Evolutionary conservation across 2,888 invertebrate species (phyloP).

Genomic region (Anthophora plumipes): DNA sequence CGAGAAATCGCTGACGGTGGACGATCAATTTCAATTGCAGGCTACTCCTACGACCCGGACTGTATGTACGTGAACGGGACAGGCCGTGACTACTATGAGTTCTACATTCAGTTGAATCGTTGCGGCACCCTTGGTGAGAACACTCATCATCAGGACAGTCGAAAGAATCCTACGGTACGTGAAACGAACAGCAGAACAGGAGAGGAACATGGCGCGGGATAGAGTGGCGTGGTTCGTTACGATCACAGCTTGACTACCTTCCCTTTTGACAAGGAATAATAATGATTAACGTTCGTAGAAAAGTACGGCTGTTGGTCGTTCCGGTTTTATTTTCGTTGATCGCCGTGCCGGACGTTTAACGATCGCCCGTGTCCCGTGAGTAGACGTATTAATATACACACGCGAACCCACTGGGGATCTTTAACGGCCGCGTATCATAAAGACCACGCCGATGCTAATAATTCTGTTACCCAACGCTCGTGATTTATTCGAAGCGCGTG

Average conservation of each 20-base stretch:
- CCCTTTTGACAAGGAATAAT: slow-evolving; percentile 56
- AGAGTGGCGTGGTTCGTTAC: slow-evolving; percentile 35
- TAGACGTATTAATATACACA: slow-evolving; percentile 41
- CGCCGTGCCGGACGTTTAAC: slow-evolving; percentile 8
- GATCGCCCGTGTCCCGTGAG: neutral
- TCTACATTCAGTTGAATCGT: slow-evolving; percentile 95
- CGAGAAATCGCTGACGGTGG: slow-evolving; percentile 16
- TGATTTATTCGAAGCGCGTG: slow-evolving; percentile 38
- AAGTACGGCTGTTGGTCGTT: slow-evolving; percentile 16
- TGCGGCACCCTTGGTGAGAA: slow-evolving; percentile 96
- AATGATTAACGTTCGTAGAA: slow-evolving; percentile 46
- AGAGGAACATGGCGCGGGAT: neutral
- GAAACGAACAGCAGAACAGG: slow-evolving; percentile 33
- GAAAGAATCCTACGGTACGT: slow-evolving; percentile 94
- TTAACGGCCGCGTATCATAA: slow-evolving; percentile 17
- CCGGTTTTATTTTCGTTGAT: slow-evolving; percentile 20
- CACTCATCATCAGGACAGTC: slow-evolving; percentile 92
- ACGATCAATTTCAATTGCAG: slow-evolving; percentile 85
- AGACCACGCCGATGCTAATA: slow-evolving; percentile 31
- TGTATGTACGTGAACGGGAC: slow-evolving; percentile 98
- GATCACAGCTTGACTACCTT: slow-evolving; percentile 39
- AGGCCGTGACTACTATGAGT: slow-evolving; percentile 96
- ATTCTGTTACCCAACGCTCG: slow-evolving; percentile 39
- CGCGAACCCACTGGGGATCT: neutral
- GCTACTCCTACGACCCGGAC: slow-evolving; percentile 96